Evolutionary conservation across 2,797 vertebrate genomes (phyloP), one percentile per base, ranked within the genome.

Genomic region (Nannoperca australis): DNA sequence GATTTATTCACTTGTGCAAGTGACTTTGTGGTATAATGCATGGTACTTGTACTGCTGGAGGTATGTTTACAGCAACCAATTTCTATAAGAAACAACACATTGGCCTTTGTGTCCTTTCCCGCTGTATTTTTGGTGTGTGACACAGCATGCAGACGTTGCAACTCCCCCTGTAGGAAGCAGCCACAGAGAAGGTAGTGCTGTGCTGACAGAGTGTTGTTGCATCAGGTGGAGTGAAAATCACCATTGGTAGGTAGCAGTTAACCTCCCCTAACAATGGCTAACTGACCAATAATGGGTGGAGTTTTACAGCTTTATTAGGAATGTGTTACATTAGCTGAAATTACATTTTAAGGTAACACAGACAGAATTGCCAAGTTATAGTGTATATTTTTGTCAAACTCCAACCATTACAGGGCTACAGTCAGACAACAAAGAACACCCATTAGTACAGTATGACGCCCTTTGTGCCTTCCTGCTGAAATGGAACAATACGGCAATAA

Each of bases 391-490:
- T 62, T 65, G 54, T 51, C 59, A 85, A 91, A 82, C 89, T 88
- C 91, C 88, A 92, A 77, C 86, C 89, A 92, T 88, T 81, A 78
- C 60, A 55, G 78, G 85, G 75, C 59, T 54, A 70, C 60, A 81
- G 54, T 81, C 68, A 73, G 78, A 91, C 82, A 79, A 91, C 72
- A 88, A 71, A 82, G 30, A 88, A 90, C 88, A 90, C 68, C 64
- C 70, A 85, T 32, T 70, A 67, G 32, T 76, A 59, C 70, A 72
- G 47, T 49, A 53, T 75, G 84, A 90, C 71, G 47, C 84, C 85
- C 85, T 89, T 85, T 90, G 86, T 88, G 82, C 78, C 87, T 89
- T 90, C 89, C 86, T 86, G 86, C 68, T 82, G 15, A 80, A 76
- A 83, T 70, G 58, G 63, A 84, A 51, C 73, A 73, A 61, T 50